Evolutionary conservation across 2,888 invertebrate species (phyloP).

Genomic region (Dasypolia templi): DNA sequence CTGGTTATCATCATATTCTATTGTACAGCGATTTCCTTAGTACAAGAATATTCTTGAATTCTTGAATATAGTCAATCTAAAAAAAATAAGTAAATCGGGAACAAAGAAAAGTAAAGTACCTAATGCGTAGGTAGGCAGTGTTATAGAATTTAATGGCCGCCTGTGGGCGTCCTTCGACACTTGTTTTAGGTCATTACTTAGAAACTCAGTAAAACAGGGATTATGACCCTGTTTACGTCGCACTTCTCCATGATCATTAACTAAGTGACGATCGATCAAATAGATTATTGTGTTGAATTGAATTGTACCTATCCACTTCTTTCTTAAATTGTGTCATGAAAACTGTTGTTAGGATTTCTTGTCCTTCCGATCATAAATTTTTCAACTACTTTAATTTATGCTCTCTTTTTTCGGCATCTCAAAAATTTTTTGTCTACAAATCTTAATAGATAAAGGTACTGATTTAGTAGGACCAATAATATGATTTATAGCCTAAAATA

Average conservation of each 20-base stretch:
- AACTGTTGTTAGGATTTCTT: background rate
- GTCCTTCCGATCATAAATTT: background rate
- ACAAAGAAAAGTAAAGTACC: slow-evolving; percentile 55
- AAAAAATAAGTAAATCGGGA: slow-evolving; percentile 34
- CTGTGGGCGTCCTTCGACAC: slow-evolving; percentile 41
- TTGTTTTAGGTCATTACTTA: slow-evolving; percentile 58
- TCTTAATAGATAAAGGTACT: too few relatives aligned
- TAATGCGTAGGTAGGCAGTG: slow-evolving; percentile 38
- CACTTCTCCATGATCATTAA: slow-evolving; percentile 42
- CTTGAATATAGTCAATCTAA: too few relatives aligned
- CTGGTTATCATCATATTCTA: slow-evolving; percentile 66
- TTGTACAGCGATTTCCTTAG: slow-evolving; percentile 55
- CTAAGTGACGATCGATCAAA: slow-evolving; percentile 33
- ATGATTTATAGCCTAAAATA: too few relatives aligned
- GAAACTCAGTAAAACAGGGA: slow-evolving; percentile 48
- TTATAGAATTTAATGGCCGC: slow-evolving; percentile 46
- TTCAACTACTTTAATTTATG: background rate
- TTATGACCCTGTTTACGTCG: slow-evolving; percentile 54
- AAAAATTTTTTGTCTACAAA: background rate
- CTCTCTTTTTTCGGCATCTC: background rate
- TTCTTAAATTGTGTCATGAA: background rate
- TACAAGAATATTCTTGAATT: slow-evolving; percentile 35
- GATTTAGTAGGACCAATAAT: too few relatives aligned
- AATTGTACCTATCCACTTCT: background rate
- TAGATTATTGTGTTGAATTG: background rate